Evolutionary conservation across 2,888 invertebrate genomes (phyloP).

Genomic region (Lasius platythorax): DNA sequence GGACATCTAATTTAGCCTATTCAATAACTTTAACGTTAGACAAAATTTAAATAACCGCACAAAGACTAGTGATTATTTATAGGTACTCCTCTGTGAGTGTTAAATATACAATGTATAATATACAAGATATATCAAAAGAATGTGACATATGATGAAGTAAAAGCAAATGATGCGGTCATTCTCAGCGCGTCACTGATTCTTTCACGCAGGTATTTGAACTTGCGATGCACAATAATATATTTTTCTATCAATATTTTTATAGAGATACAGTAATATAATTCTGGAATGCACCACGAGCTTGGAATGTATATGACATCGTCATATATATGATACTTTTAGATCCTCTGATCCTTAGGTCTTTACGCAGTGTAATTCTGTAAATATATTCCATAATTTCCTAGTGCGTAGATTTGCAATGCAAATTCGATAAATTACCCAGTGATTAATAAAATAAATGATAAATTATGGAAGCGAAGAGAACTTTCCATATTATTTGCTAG

Average conservation of each 20-base stretch:
- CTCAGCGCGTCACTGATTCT: not conserved
- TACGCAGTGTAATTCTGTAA: constrained; percentile 27
- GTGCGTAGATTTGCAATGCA: not conserved
- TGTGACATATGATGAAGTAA: not conserved
- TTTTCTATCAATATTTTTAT: constrained; percentile 72
- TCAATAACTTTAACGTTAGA: constrained; percentile 2
- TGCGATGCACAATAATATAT: constrained; percentile 62
- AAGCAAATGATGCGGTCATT: not conserved
- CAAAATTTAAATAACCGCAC: constrained; percentile 6
- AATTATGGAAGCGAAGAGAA: not conserved
- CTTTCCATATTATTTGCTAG: constrained; percentile 1
- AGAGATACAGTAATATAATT: constrained; percentile 22
- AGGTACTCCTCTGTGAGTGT: not conserved
- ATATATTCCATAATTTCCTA: constrained; percentile 27
- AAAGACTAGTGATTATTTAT: not conserved
- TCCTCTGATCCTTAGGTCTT: not conserved
- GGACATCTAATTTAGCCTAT: constrained; percentile 45
- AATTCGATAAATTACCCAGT: not conserved
- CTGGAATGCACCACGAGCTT: not conserved
- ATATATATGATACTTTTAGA: constrained; percentile 5
- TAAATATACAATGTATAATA: not conserved
- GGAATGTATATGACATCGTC: not conserved
- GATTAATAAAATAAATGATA: too few relatives aligned
- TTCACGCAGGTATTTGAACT: constrained; percentile 43
- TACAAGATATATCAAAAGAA: not conserved